phyloP scores from a whole-genome alignment of 2,797 vertebrate genomes.

The Linurgus olivaceus region DNA sequence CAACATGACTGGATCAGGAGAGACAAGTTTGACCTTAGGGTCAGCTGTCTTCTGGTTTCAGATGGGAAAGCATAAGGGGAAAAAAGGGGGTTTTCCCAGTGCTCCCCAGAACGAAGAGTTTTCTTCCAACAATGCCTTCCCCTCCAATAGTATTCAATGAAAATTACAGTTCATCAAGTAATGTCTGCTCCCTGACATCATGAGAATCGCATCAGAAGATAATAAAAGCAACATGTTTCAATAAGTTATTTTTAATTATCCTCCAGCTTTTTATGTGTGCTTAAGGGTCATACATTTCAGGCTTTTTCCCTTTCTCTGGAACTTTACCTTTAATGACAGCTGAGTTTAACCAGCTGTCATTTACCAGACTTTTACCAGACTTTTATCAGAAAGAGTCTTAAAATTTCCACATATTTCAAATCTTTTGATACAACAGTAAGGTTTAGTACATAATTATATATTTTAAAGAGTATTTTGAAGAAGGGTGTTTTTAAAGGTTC shows the following conservation, averaged over 20 bases:
- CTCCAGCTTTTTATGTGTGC: not conserved
- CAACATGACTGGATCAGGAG: accelerated
- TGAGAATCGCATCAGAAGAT: not conserved
- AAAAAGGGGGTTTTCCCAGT: not conserved
- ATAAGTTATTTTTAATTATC: not conserved
- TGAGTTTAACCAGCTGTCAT: not conserved
- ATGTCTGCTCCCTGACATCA: not conserved
- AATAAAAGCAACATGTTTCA: not conserved
- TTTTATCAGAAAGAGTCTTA: not conserved
- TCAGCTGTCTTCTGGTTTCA: not conserved
- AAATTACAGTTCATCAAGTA: not conserved
- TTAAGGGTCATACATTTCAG: not conserved
- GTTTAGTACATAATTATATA: not conserved
- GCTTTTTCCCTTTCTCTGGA: not conserved
- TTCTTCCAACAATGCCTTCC: not conserved
- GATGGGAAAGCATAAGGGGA: not conserved
- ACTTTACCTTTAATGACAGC: not conserved
- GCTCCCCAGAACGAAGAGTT: not conserved
- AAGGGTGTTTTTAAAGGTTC: not conserved
- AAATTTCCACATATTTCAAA: not conserved
- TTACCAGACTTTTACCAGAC: no score
- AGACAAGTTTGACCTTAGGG: not conserved
- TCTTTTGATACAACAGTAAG: not conserved
- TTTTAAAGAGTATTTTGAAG: not conserved
- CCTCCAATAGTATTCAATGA: not conserved